Base-by-base conservation (phyloP, 2,888 invertebrate genomes). In the Microplitis deprimator region DNA sequence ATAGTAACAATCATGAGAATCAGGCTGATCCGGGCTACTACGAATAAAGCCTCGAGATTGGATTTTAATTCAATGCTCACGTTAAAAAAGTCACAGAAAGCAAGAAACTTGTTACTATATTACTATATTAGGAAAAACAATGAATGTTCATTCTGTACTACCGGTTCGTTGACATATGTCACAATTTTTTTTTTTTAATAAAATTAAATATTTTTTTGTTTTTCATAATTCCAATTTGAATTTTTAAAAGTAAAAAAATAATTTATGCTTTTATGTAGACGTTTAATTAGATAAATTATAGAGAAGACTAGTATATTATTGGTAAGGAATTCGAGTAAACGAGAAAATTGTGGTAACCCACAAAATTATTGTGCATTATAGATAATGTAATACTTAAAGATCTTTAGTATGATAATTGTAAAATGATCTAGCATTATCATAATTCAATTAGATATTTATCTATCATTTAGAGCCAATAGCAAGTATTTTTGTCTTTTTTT, bases 1-100 rank as follows among this genome's bases (percentile, higher is more conserved):
- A 79, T 65, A 20, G 5, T 5, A 41, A n/a, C 16, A 10, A 13
- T 77, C 88, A 86, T 89, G 89, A 86, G 89, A 89, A 89, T 85
- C 81, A 79, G 89, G 89, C 83, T 86, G 83, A 82, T 80, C 77
- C 80, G 79, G 60, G 61, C 77, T 62, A 41, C 41, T 41, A 50
- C 50, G 61, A 50, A 68, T 68, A 38, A 67, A 72, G 73, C 39
- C 38, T 10, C 73, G 41, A 78, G 78, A 80, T 80, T 82, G 82
- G 80, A 83, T 83, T 84, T 85, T 86, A 84, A 86, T 84, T 84
- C 83, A 83, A 81, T 79, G 81, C 29, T 6, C 29, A 59, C 50
- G 59, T 13, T 39, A 7, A 62, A 39, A 61, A 40, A 40, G 40
- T 60, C 69, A 68, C 20, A 40, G 17, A 10, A 7, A 41, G 17